Evolutionary conservation across 2,113 vertebrate species (phyloP).

Genomic region (Erythrocebus patas): DNA sequence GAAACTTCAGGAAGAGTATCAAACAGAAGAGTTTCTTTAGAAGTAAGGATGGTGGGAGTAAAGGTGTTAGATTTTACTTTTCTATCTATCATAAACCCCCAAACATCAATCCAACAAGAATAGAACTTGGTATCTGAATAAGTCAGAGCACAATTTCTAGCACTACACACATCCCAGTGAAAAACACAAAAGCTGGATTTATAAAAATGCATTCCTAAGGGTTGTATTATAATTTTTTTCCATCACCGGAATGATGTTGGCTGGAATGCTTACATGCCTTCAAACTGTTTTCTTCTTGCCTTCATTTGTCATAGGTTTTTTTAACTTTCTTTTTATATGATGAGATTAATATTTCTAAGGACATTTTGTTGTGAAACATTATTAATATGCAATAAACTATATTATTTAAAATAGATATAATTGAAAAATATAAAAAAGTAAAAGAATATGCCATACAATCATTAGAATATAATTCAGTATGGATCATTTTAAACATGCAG

Average conservation of each 20-base stretch:
- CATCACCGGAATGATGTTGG: constrained; percentile 37
- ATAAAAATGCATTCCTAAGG: constrained; percentile 60
- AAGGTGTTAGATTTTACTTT: constrained; percentile 78
- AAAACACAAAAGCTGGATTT: constrained; percentile 66
- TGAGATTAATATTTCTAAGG: background rate
- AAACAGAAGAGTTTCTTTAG: constrained; percentile 76
- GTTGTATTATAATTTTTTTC: constrained; percentile 41
- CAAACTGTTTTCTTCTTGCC: background rate
- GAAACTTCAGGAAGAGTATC: constrained; percentile 76
- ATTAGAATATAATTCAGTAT: background rate
- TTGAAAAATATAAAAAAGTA: constrained; percentile 1
- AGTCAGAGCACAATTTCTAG: constrained; percentile 74
- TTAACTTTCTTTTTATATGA: constrained; percentile 26
- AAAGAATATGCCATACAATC: background rate
- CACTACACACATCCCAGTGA: constrained; percentile 60
- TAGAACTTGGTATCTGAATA: constrained; percentile 70
- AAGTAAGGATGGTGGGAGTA: constrained; percentile 63
- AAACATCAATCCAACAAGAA: constrained; percentile 75
- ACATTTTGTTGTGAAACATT: background rate
- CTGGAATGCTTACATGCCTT: background rate
- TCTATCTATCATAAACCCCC: constrained; percentile 73
- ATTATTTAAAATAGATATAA: constrained; percentile 14
- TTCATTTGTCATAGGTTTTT: constrained; percentile 44
- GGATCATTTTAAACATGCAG: background rate
- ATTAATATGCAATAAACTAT: background rate